These are phyloP conservation scores for Gryon sp. DNA, from an alignment of 1,140 invertebrate species.

Conservation along the genomic window DNA sequence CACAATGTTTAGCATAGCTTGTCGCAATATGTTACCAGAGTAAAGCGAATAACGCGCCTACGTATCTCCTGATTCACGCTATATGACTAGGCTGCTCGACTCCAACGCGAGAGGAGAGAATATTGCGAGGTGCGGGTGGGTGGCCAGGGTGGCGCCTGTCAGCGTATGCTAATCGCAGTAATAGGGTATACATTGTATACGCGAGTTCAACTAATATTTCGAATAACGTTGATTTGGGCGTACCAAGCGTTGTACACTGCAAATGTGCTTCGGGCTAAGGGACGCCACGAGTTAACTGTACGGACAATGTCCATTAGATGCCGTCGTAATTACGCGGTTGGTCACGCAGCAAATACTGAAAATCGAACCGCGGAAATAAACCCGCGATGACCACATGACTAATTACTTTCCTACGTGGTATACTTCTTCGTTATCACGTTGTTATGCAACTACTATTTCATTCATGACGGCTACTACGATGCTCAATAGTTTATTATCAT, in stretches of 20 bases:
- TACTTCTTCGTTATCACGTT: constrained; percentile 42
- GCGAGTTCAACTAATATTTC: constrained; percentile 69
- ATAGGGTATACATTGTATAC: constrained; percentile 70
- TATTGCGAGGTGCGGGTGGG: constrained; percentile 33
- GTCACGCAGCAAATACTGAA: constrained; percentile 44
- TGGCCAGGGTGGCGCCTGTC: constrained; percentile 64
- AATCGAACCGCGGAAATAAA: constrained; percentile 62
- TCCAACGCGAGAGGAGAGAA: constrained; percentile 10
- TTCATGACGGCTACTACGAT: constrained; percentile 27
- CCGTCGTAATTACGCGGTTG: constrained; percentile 62
- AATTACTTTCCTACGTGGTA: constrained; percentile 42
- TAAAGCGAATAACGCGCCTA: constrained; percentile 49
- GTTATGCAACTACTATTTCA: constrained; percentile 38
- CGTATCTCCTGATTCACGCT: constrained; percentile 36
- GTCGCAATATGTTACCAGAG: constrained; percentile 72
- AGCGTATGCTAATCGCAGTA: constrained; percentile 74
- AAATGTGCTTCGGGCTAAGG: constrained; percentile 54
- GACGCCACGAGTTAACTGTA: constrained; percentile 49
- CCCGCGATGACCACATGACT: constrained; percentile 54
- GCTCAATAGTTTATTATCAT: constrained; percentile 13
- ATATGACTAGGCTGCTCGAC: constrained; percentile 5
- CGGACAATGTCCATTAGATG: constrained; percentile 65
- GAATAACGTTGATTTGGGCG: constrained; percentile 69
- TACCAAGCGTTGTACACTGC: constrained; percentile 15
- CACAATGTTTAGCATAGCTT: constrained; percentile 73